Base-by-base conservation (phyloP, 2,888 invertebrate species). In the Phengaris arion region DNA sequence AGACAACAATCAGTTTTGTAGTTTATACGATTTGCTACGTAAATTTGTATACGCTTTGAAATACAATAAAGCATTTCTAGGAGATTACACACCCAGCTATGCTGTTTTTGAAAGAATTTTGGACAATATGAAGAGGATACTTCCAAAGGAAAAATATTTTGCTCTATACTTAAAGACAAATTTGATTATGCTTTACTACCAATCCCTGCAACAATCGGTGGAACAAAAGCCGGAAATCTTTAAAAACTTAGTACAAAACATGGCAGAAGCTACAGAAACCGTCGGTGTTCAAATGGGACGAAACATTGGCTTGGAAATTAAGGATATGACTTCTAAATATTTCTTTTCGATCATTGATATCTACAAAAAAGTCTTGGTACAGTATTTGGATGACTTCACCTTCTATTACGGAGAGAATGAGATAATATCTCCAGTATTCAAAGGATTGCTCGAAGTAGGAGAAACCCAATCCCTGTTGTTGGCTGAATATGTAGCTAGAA, bases 171-270 rank as follows among this genome's bases (percentile, higher is more conserved):
- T 82, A 0, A 74, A 79, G 4, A 77, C 89, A 69, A 86, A 89
- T 79, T 78, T 87, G 15, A 87, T 83, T 0, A 88, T 89, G 85
- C 78, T 88, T 35, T 90, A 85, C 78, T 86, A 79, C 69, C 88
- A 86, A 78, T 80, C 88, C 1, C 80, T 90, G 8, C 82, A 84
- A 55, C 82, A 86, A 68, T 79, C 83, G 51, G 77, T 83, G 3
- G 82, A 83, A 77, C 79, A 84, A 9, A 80, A 80, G 51, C 83
- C 86, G 3, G 82, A 82, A 73, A 73, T 86, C 12, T 88, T 87
- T 64, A 77, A 81, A 7, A 80, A 83, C 68, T 74, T 78, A 22
- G 79, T 76, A 57, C 48, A 22, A 55, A 81, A 76, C n/a, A 84
- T 78, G 76, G 79, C 79, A 0, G 84, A 87, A 72, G 86, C 83